phyloP scores from a whole-genome alignment of 2,113 vertebrate genomes.

The Myrmecobius fasciatus region DNA sequence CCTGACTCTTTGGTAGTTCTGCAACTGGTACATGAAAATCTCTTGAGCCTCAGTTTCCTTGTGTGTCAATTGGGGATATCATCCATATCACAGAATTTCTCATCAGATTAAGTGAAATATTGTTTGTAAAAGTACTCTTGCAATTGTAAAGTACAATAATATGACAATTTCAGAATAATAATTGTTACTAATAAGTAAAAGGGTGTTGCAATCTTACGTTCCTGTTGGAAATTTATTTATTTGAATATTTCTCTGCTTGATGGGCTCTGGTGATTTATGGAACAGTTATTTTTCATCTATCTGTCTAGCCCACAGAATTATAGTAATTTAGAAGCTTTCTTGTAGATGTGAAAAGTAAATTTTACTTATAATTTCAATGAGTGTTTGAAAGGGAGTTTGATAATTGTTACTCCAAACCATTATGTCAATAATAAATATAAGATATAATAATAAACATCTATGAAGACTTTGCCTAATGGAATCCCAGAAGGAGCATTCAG shows the following conservation, averaged over 20 bases:
- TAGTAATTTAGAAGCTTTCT: conserved; percentile 3
- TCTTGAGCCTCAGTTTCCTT: background rate
- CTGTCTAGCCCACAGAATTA: background rate
- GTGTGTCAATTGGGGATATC: background rate
- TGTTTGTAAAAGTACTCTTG: background rate
- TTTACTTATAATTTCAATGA: conserved; percentile 25
- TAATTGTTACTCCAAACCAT: conserved; percentile 21
- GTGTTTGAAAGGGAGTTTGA: conserved; percentile 14
- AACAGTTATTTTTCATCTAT: background rate
- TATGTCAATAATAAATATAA: conserved; percentile 1
- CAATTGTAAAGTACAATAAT: conserved; percentile 7
- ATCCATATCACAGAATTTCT: background rate
- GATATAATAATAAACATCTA: background rate
- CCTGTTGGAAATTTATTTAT: background rate
- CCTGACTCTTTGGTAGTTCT: background rate
- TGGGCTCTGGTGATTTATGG: background rate
- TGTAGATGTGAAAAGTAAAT: conserved; percentile 16
- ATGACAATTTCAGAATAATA: background rate
- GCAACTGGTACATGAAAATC: background rate
- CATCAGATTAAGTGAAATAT: background rate
- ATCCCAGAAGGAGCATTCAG: conserved; percentile 13
- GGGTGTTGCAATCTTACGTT: background rate
- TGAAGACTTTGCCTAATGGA: background rate
- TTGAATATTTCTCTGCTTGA: background rate
- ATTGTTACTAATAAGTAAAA: background rate